A percentile compares a stretch with the other conserved stretches of the same genome.
Evolutionary conservation across 2,113 vertebrate genomes (phyloP).

Genomic region (Accipiter cooperii): DNA sequence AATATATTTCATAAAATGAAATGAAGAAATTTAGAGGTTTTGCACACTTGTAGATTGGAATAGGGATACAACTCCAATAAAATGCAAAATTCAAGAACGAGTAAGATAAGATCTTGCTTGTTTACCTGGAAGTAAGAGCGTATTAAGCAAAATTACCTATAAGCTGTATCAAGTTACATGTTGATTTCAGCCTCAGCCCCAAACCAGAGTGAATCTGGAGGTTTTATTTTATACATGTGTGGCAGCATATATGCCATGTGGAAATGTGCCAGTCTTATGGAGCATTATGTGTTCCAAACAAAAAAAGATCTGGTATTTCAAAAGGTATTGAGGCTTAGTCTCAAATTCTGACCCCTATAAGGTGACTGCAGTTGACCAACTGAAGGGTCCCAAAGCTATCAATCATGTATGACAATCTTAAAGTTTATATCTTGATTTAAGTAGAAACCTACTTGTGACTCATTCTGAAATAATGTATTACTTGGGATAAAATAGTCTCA

Average conservation of each 20-base stretch:
- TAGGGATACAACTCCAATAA: not conserved
- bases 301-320: not conserved
- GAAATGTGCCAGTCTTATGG: not conserved
- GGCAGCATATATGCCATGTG: not conserved
- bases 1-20: not conserved
- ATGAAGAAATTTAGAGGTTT: not conserved
- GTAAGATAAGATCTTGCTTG: not conserved
- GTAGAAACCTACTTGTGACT: not conserved
- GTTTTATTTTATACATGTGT: not conserved
- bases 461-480: not conserved
- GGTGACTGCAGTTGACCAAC: not conserved
- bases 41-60: not conserved
- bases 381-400: not conserved
- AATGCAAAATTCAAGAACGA: not conserved
- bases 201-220: not conserved
- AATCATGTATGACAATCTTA: not conserved
- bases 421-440: not conserved
- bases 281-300: not conserved
- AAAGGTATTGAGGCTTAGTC: not conserved
- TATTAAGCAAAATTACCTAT: not conserved
- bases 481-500: not conserved
- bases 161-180: not conserved
- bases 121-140: not conserved
- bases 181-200: not conserved
- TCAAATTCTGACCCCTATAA: not conserved